Base-by-base conservation (phyloP, 2,888 invertebrate genomes). In the Lasioglossum marginatum region DNA sequence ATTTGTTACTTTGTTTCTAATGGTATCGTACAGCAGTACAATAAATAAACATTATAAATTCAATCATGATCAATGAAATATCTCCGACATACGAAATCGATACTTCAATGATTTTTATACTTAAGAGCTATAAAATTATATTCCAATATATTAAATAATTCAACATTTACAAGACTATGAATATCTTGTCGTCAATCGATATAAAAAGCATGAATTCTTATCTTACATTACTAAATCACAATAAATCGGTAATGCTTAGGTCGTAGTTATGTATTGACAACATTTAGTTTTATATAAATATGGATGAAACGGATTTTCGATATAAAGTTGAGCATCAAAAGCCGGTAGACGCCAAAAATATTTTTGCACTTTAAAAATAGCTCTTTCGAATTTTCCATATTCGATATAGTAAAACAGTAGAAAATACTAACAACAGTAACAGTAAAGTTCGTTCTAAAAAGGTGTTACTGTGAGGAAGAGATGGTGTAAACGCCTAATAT, bases 201-300 rank as follows among this genome's bases (percentile, higher is more conserved):
- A 57, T 77, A 76, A 86, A 88, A 81, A 88, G 83, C 70, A 86
- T 83, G 79, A 82, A 83, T 80, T 66, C 57, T 82, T 81, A 78
- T 80, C 81, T 81, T 88, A 85, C 60, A 63, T 60, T 82, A 85
- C 68, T 88, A 88, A 79, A 90, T 90, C 90, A 90, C 89, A 89
- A 87, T 87, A 71, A 45, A 84, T 85, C 82, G 78, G 79, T 90
- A 90, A 90, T 87, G 78, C 70, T 87, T 81, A 78, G 31, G 74
- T 83, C 82, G 57, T 87, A 79, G 31, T 77, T 82, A 80, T 63
- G 34, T 78, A 34, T 72, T 76, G 34, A 60, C 81, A 84, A 84
- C 80, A 81, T 60, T 63, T 82, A 82, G 27, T 68, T 52, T 52
- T 79, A 83, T 48, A 37, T 80, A 80, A 77, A 80, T 79, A 48